Conservation (phyloP, 2,797 vertebrate genomes). For the Tokudaia muenninki region DNA sequence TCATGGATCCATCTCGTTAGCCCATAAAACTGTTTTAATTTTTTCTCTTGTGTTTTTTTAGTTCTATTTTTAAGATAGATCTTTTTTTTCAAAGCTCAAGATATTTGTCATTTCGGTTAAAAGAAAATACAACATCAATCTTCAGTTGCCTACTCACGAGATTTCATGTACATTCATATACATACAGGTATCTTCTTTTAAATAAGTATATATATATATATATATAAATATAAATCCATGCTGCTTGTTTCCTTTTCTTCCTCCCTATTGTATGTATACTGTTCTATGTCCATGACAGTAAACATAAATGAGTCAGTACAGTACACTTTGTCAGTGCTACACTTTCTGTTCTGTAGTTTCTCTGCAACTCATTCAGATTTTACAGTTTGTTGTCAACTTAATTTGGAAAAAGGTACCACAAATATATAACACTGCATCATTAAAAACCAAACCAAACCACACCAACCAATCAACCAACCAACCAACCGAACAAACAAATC, state of each 20-base stretch:
- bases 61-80: neutral
- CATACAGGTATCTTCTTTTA: neutral
- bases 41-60: neutral
- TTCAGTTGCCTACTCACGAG: neutral
- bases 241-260: neutral
- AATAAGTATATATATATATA: neutral
- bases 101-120: neutral
- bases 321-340: neutral
- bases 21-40: neutral
- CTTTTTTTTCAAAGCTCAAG: neutral
- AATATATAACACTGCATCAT: neutral
- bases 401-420: constrained; percentile 14
- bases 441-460: neutral
- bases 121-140: neutral
- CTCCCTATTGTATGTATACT: neutral
- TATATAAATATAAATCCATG: neutral
- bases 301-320: neutral
- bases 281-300: neutral
- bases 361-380: neutral
- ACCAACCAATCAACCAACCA: neutral
- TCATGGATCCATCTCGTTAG: neutral
- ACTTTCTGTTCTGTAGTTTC: constrained; percentile 6
- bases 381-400: neutral
- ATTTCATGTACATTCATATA: neutral
- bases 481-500: neutral